phyloP scores from a whole-genome alignment of 2,113 vertebrate species.

The Spheniscus mendiculus region DNA sequence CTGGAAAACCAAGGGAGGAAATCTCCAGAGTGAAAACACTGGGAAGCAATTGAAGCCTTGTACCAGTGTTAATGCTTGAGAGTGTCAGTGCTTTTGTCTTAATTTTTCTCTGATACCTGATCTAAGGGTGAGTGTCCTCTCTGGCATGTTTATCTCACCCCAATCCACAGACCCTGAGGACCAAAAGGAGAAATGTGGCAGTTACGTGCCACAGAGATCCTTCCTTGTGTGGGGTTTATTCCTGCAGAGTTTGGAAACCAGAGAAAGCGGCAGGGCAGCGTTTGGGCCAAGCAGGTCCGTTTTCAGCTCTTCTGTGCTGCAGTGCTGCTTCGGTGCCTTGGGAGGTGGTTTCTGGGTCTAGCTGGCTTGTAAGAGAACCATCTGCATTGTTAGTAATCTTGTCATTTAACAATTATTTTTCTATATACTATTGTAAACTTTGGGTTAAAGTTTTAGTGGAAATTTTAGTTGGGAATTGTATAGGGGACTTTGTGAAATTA shows the following conservation, averaged over 20 bases:
- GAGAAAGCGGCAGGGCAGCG: background rate
- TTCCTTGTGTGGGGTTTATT: background rate
- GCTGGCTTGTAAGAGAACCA: background rate
- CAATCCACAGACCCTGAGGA: background rate
- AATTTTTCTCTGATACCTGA: background rate
- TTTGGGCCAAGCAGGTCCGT: background rate
- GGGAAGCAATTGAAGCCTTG: background rate
- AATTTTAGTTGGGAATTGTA: background rate
- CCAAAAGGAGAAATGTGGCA: background rate
- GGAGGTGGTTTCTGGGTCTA: background rate
- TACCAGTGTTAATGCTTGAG: background rate
- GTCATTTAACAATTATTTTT: background rate
- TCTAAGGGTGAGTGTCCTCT: background rate
- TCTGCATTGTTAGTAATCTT: background rate
- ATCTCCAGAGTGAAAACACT: background rate
- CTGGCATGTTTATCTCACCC: background rate
- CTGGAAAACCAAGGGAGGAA: background rate
- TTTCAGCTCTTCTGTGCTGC: background rate
- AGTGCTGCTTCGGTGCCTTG: background rate
- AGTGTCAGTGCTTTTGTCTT: background rate
- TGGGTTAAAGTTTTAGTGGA: background rate
- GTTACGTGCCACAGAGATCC: background rate
- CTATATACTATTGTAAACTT: background rate
- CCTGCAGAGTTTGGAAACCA: background rate
- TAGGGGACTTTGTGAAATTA: background rate